Conservation (phyloP, 2,113 vertebrate species). For the Dolichotis patagonum region DNA sequence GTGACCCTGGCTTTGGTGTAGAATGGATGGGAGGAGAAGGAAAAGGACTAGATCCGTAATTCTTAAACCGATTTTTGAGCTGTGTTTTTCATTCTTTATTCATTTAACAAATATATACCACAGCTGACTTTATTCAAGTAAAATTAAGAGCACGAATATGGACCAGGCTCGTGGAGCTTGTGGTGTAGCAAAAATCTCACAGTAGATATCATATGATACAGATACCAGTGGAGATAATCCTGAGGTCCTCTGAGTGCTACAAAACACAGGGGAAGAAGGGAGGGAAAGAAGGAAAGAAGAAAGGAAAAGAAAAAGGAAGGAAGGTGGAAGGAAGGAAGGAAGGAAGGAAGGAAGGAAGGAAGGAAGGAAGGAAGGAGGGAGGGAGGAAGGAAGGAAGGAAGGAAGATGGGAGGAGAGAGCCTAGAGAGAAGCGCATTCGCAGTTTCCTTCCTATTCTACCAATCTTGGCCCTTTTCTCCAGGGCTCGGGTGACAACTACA, state of each 20-base stretch:
- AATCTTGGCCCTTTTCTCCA: background rate
- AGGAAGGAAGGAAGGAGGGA: too few species aligned
- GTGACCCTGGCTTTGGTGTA: background rate
- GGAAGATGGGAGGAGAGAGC: background rate
- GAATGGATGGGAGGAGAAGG: background rate
- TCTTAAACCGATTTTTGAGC: background rate
- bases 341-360: too few species aligned
- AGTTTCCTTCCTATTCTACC: background rate
- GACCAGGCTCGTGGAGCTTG: background rate
- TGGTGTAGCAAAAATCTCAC: background rate
- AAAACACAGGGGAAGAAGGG: slow-evolving; percentile 18
- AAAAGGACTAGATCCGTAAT: background rate
- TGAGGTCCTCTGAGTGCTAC: background rate
- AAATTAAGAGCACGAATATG: background rate
- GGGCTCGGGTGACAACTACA: background rate
- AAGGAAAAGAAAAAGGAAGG: background rate
- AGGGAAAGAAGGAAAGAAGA: too few species aligned
- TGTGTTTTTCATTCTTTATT: slow-evolving; percentile 31
- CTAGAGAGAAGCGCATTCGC: background rate
- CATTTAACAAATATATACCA: background rate
- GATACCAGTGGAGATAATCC: background rate
- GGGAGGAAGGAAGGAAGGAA: background rate
- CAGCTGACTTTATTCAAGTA: background rate
- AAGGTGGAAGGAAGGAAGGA: background rate
- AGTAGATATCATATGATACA: background rate